These are phyloP conservation scores for Digitonthophagus gazella DNA, from an alignment of 2,888 invertebrate genomes.

Conservation along the genomic window DNA sequence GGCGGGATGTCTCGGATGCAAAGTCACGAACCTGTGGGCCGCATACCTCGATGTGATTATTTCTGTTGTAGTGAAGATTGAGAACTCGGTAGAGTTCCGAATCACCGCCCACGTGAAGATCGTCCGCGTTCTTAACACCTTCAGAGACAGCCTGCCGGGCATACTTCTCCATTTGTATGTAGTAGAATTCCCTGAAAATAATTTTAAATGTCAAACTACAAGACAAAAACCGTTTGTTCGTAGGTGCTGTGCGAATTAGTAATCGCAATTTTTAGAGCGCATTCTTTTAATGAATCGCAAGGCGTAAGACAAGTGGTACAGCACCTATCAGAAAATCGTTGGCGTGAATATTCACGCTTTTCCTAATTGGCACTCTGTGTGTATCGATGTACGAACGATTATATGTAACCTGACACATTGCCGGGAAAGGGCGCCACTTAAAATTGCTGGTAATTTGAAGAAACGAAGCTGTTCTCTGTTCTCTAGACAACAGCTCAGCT, in stretches of 20 bases:
- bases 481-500: background rate
- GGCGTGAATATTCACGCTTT: conserved; percentile 12
- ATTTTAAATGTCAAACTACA: too few relatives aligned
- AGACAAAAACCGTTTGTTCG: too few relatives aligned
- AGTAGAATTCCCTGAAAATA: conserved; percentile 95
- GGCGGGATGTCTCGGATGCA: conserved; percentile 40
- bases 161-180: conserved; percentile 99
- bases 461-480: background rate
- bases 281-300: background rate
- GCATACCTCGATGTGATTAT: conserved; percentile 92
- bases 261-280: conserved; percentile 7
- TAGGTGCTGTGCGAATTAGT: background rate
- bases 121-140: conserved; percentile 89
- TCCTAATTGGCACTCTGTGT: conserved; percentile 44
- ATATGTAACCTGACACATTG: conserved; percentile 28
- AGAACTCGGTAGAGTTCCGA: conserved; percentile 97
- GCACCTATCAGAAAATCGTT: conserved; percentile 4
- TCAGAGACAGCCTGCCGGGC: conserved; percentile 97
- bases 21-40: conserved; percentile 63
- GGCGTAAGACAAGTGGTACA: background rate
- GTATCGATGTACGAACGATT: conserved; percentile 43
- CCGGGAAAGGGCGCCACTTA: conserved; percentile 33
- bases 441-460: conserved; percentile 28
- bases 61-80: conserved; percentile 98
- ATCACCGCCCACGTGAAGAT: conserved; percentile 90